Base-by-base conservation (phyloP, 2,797 vertebrate genomes). In the Cichlasoma orientale region DNA sequence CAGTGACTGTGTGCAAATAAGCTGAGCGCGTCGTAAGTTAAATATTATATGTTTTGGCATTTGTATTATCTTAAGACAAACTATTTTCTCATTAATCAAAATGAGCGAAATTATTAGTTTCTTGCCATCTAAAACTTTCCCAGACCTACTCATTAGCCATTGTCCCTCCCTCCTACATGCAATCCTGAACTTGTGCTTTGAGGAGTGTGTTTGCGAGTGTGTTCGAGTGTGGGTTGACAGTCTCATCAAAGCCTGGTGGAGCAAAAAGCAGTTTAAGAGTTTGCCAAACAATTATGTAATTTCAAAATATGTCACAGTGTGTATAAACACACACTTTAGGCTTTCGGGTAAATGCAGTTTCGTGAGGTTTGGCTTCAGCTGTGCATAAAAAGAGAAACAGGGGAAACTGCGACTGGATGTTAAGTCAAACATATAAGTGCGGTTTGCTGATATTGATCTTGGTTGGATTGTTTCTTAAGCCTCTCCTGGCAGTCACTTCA, bases 401-500 rank as follows among this genome's bases (percentile, higher is more conserved):
- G 82, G 85, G 87, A 83, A 87, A 87, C 89, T 86, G 88, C 82
- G 76, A 92, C 82, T 90, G 88, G 90, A 93, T 86, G 82, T 90
- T 89, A 92, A 93, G 90, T 92, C 87, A 94, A 93, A 92, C 88
- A 89, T 90, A 90, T 89, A 89, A 91, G 89, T 92, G 93, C 59
- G 86, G 93, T 94, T 92, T 92, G 82, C 90, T 90, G 92, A 94
- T 94, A 92, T 92, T 91, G 92, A 93, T 93, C 92, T 93, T 78
- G 84, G 87, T 93, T 75, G 88, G 92, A 94, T 92, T 93, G 91
- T 92, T 93, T 89, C 89, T 92, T 93, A 92, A 94, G 90, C 89
- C 90, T 92, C 90, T 92, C 75, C 89, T 93, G 92, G 92, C 92
- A 91, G 81, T 88, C 84, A 87, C 86, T 91, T 92, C 89, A 87